phyloP scores from a whole-genome alignment of 2,797 vertebrate genomes.

The Poecilia gillii region DNA sequence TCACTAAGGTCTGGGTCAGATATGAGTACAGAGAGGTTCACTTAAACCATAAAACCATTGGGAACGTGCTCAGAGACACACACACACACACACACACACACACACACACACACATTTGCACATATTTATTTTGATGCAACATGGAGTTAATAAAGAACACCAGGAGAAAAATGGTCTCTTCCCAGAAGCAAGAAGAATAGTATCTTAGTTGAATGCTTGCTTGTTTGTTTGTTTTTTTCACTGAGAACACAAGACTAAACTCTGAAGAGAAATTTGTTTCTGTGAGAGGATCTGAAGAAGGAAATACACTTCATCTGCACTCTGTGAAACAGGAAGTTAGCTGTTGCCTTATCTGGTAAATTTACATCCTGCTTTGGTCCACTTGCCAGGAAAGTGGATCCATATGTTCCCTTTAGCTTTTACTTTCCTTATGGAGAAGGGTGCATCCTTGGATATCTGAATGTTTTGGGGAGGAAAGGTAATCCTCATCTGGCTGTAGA shows the following conservation, averaged over 20 bases:
- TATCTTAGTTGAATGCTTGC: neutral
- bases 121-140: constrained; percentile 4
- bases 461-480: constrained; percentile 27
- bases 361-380: constrained; percentile 49
- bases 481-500: constrained; percentile 44
- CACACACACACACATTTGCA: constrained; percentile 27
- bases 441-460: neutral
- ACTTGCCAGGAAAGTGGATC: constrained; percentile 41
- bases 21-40: constrained; percentile 34
- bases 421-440: constrained; percentile 14
- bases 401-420: constrained; percentile 25
- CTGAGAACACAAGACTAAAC: neutral
- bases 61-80: constrained; percentile 26
- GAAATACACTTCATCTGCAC: constrained; percentile 48
- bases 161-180: neutral
- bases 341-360: constrained; percentile 59
- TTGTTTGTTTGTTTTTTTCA: neutral
- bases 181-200: constrained; percentile 5
- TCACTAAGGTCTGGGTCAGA: constrained; percentile 42
- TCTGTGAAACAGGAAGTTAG: constrained; percentile 66
- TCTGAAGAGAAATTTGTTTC: constrained; percentile 4
- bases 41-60: constrained; percentile 38
- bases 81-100: constrained; percentile 21
- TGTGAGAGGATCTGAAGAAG: constrained; percentile 41
- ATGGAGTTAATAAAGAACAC: neutral